These are phyloP conservation scores for Oligia latruncula DNA, from an alignment of 2,888 invertebrate genomes.

Conservation along the genomic window DNA sequence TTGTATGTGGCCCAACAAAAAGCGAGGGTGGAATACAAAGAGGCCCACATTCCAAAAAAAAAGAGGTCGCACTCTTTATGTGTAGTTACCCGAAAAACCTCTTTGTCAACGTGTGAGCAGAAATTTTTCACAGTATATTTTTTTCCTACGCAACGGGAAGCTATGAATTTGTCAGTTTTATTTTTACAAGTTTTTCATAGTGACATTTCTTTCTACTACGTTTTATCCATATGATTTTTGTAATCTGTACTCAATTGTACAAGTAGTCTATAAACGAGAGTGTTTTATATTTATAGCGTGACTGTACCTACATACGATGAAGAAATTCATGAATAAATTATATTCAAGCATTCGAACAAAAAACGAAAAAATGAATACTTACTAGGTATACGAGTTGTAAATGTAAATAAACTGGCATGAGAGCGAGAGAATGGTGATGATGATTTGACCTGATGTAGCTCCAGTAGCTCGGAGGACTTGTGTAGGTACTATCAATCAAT, in stretches of 20 bases:
- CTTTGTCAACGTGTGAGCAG: conserved; percentile 76
- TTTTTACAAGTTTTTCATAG: conserved; percentile 47
- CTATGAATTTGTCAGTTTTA: conserved; percentile 54
- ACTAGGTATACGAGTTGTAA: not conserved
- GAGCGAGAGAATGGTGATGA: not conserved
- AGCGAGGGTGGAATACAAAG: conserved; percentile 76
- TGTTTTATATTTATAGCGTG: conserved; percentile 34
- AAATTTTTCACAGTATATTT: conserved; percentile 69
- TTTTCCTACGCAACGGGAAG: conserved; percentile 52
- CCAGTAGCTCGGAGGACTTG: too few relatives aligned
- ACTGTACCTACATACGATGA: conserved; percentile 5
- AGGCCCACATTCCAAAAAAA: conserved; percentile 69
- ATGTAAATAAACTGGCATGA: not conserved
- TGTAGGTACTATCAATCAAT: not conserved
- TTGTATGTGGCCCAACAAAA: conserved; percentile 71
- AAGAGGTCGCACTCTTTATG: conserved; percentile 59
- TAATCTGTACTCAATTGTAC: conserved; percentile 15
- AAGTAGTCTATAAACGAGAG: not conserved
- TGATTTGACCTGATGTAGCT: not conserved
- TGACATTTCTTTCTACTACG: conserved; percentile 35
- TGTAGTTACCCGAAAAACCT: conserved; percentile 68
- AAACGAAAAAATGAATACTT: not conserved
- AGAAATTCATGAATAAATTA: conserved; percentile 29
- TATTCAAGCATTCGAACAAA: conserved; percentile 2
- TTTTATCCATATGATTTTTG: conserved; percentile 10